Percentiles rank a stretch among this genome's conserved stretches.
phyloP scores from a whole-genome alignment of 1,140 invertebrate species.

The Trichonephila inaurata region DNA sequence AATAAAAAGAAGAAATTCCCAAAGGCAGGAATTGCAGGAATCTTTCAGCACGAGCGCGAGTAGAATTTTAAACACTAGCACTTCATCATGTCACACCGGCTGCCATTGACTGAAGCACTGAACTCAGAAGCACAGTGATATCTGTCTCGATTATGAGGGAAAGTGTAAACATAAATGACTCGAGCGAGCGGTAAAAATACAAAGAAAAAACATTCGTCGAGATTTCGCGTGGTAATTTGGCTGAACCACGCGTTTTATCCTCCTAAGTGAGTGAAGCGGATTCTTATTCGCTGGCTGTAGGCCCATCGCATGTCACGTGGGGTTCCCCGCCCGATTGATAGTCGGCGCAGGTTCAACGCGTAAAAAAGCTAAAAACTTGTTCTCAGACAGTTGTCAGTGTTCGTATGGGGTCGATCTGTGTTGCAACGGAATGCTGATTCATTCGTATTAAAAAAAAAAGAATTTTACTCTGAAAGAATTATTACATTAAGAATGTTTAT shows the following conservation, averaged over 20 bases:
- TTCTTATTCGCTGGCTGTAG: conserved; percentile 59
- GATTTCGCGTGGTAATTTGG: conserved; percentile 52
- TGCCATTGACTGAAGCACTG: background rate
- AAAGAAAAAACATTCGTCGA: conserved; percentile 10
- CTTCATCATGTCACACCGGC: background rate
- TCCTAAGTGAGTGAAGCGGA: background rate
- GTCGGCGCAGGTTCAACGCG: conserved; percentile 30
- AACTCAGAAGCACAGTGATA: background rate
- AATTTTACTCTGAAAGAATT: background rate
- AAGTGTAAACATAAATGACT: conserved; percentile 41
- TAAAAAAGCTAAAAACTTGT: conserved; percentile 22
- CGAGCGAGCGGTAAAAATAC: background rate
- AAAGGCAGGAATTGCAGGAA: background rate
- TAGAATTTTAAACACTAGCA: background rate
- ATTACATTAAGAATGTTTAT: background rate
- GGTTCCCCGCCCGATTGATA: conserved; percentile 57
- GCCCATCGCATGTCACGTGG: conserved; percentile 55
- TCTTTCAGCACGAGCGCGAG: background rate
- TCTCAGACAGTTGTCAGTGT: background rate
- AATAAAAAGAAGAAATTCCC: background rate
- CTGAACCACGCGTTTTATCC: conserved; percentile 63
- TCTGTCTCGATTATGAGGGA: background rate
- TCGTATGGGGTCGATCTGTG: background rate
- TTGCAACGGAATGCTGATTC: background rate
- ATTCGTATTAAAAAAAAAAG: too few relatives aligned